These are phyloP conservation scores for Capricornis sumatraensis DNA, from an alignment of 2,113 vertebrate genomes.

Conservation along the genomic window DNA sequence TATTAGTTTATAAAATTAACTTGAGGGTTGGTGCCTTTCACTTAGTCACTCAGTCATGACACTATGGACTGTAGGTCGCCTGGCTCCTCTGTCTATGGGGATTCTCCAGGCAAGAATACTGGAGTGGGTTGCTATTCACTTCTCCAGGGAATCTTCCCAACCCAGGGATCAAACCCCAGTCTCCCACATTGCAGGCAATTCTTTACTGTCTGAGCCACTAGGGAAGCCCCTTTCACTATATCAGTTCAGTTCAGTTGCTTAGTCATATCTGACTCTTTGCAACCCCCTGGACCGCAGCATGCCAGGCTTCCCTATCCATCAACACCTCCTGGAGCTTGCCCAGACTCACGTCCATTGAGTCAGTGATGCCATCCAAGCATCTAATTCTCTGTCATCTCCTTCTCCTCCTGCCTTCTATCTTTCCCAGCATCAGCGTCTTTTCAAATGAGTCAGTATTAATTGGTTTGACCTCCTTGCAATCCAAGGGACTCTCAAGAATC, in stretches of 20 bases:
- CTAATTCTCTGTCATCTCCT: neutral
- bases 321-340: neutral
- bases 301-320: neutral
- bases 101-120: neutral
- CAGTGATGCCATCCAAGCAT: neutral
- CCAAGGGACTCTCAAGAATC: neutral
- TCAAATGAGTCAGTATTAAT: neutral
- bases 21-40: neutral
- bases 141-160: neutral
- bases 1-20: neutral
- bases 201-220: neutral
- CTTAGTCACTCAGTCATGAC: neutral
- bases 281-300: accelerated
- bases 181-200: neutral
- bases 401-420: neutral
- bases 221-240: neutral
- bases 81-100: neutral
- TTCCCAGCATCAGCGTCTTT: neutral
- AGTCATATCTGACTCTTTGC: neutral
- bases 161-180: neutral
- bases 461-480: neutral
- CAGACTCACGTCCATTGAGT: neutral
- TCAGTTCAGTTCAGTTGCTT: neutral
- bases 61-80: accelerated
- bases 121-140: neutral